phyloP scores from a whole-genome alignment of 23 tunicate genomes.

The Halocynthia roretzi region DNA sequence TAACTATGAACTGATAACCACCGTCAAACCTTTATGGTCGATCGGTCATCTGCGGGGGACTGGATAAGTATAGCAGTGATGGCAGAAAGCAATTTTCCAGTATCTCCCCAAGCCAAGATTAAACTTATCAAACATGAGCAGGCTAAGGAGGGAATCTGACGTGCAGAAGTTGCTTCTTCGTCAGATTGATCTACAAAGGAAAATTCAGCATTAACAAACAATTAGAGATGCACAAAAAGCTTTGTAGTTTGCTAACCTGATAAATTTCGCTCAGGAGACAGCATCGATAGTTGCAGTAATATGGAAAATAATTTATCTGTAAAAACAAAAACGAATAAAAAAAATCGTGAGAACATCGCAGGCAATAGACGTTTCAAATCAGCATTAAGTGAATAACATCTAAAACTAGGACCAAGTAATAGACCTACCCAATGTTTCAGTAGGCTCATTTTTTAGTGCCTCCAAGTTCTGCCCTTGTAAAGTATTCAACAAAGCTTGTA shows the following conservation, averaged over 20 bases:
- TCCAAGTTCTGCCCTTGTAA: constrained; percentile 46
- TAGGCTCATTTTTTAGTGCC: constrained; percentile 48
- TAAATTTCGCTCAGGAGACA: constrained; percentile 19
- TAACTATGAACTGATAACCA: no score
- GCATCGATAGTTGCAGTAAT: constrained; percentile 32
- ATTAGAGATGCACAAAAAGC: no score
- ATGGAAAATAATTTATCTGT: constrained; percentile 46
- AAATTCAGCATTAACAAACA: no score
- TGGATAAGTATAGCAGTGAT: constrained; percentile 8
- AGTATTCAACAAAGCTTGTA: constrained; percentile 49
- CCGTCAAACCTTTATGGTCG: no score
- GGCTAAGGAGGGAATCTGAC: constrained; percentile 54
- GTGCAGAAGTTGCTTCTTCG: no score
- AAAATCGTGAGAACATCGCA: not conserved
- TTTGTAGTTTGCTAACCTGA: not conserved
- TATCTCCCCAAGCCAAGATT: constrained; percentile 80
- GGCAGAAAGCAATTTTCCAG: constrained; percentile 49
- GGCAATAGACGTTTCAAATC: not conserved
- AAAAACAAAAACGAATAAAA: constrained; percentile 19
- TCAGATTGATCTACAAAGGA: no score
- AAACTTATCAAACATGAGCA: constrained; percentile 62
- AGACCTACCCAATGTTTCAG: constrained; percentile 27
- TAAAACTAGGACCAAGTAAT: not conserved
- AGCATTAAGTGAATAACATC: not conserved
- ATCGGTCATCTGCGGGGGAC: no score